These are phyloP conservation scores for Orius laevigatus DNA, from an alignment of 1,140 invertebrate genomes.

Conservation along the genomic window DNA sequence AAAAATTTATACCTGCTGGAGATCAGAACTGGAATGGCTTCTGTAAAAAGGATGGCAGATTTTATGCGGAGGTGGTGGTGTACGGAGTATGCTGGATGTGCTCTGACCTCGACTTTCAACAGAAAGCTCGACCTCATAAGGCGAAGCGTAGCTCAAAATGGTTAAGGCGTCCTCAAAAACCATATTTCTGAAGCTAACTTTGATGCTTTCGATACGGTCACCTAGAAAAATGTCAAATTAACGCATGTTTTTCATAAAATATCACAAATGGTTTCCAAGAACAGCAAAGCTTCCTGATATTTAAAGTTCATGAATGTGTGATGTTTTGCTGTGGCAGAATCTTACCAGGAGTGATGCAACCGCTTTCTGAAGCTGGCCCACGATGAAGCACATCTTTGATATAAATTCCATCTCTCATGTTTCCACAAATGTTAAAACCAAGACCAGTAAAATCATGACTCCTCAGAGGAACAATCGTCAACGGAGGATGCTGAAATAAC, in stretches of 20 bases:
- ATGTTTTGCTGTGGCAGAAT: too few relatives aligned
- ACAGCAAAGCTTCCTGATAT: not conserved
- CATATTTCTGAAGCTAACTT: slow-evolving; percentile 72
- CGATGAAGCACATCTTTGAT: slow-evolving; percentile 72
- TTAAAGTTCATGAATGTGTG: too few relatives aligned
- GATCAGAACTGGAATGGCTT: slow-evolving; percentile 47
- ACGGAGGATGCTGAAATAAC: slow-evolving; percentile 29
- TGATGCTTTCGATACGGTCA: slow-evolving; percentile 69
- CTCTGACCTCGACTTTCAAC: slow-evolving; percentile 37
- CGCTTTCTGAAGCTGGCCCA: slow-evolving; percentile 73
- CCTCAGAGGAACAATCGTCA: slow-evolving; percentile 51
- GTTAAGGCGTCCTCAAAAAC: slow-evolving; percentile 79
- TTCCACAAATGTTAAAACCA: slow-evolving; percentile 77
- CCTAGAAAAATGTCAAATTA: slow-evolving; percentile 37
- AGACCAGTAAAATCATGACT: slow-evolving; percentile 80
- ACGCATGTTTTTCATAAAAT: not conserved
- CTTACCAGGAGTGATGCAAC: slow-evolving; percentile 59
- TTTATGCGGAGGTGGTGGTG: slow-evolving; percentile 27
- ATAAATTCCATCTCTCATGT: slow-evolving; percentile 76
- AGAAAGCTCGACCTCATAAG: slow-evolving; percentile 63
- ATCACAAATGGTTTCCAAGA: not conserved
- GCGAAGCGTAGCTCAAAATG: slow-evolving; percentile 80
- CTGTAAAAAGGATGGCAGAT: slow-evolving; percentile 48
- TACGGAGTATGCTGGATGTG: slow-evolving; percentile 23
- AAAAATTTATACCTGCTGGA: slow-evolving; percentile 28